Evolutionary conservation across 2,888 invertebrate species (phyloP), one percentile per base, ranked within the genome.

Genomic region (Tiliacea aurago): DNA sequence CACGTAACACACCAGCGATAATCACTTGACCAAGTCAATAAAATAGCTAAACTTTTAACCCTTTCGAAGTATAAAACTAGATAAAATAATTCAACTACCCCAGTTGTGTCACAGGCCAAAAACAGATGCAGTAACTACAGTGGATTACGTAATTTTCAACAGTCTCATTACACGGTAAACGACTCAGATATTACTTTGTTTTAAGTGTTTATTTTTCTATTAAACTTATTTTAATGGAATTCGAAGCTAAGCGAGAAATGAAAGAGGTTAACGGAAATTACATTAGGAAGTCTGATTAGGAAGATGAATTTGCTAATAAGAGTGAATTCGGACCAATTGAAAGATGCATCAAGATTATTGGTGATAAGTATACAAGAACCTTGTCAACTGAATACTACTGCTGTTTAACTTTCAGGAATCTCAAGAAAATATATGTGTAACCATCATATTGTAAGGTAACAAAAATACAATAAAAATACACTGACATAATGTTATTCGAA

Each of bases 141-240:
- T 10, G n/a, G 4, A 33, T 86, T 72, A 55, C 58, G 49, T 69
- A 79, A 84, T 49, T 0, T 56, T 41, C n/a, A 45, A 61, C 28
- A 23, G 58, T 56, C 69, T 84, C 63, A 76, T 84, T 84, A 85
- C 75, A 86, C 86, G 78, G 84, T 76, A 51, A 41, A 77, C 59
- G 85, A 58, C 18, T 81, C 58, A 6, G 62, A 63, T 75, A 77
- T 61, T 65, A 76, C 68, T 73, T 81, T 84, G 73, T 82, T 77
- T 78, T 73, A 68, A 70, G 41, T 66, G 68, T 80, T 80, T 80
- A 28, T 76, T 82, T 80, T 73, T 33, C 2, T 11, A 49, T 9
- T 66, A 61, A 65, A 18, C 37, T 58, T 53, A 56, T 53, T 55
- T 70, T 75, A 83, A 74, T 62, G 45, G 74, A 58, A 41, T 72